These are phyloP conservation scores for Oophaga pumilio DNA, from an alignment of 2,113 vertebrate genomes.

Conservation along the genomic window DNA sequence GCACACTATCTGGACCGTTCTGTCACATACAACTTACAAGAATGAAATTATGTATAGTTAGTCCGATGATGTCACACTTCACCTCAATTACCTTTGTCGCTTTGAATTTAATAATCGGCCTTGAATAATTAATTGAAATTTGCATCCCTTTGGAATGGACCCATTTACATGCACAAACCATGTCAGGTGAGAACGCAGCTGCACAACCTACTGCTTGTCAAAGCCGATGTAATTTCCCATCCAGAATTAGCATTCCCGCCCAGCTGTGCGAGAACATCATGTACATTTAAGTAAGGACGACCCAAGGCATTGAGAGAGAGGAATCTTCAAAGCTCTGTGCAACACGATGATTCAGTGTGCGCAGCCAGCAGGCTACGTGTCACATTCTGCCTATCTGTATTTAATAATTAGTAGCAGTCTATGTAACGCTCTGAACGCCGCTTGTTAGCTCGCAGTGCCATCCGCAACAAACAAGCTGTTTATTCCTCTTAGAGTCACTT, in stretches of 20 bases:
- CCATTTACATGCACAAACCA: conserved; percentile 10
- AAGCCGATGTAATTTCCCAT: conserved; percentile 35
- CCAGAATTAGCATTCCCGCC: conserved; percentile 41
- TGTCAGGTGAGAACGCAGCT: conserved; percentile 40
- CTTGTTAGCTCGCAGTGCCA: conserved; percentile 48
- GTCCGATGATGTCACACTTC: neutral
- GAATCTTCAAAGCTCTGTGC: conserved; percentile 57
- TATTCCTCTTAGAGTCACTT: conserved; percentile 33
- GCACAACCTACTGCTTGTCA: conserved; percentile 33
- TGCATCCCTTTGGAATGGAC: neutral
- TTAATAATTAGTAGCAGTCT: conserved; percentile 61
- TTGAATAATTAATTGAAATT: conserved; percentile 16
- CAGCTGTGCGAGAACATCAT: conserved; percentile 49
- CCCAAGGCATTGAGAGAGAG: conserved; percentile 39
- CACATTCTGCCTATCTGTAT: conserved; percentile 58
- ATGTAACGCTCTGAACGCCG: conserved; percentile 40
- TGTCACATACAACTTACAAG: neutral
- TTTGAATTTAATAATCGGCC: neutral
- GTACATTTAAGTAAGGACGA: conserved; percentile 44
- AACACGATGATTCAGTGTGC: conserved; percentile 53
- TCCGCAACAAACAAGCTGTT: conserved; percentile 34
- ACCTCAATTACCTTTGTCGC: neutral
- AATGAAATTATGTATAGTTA: neutral
- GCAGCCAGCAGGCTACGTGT: conserved; percentile 57
- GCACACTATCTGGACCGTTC: neutral